Evolutionary conservation across 2,113 vertebrate genomes (phyloP), one percentile per base, ranked within the genome.

Genomic region (Hippocampus comes): DNA sequence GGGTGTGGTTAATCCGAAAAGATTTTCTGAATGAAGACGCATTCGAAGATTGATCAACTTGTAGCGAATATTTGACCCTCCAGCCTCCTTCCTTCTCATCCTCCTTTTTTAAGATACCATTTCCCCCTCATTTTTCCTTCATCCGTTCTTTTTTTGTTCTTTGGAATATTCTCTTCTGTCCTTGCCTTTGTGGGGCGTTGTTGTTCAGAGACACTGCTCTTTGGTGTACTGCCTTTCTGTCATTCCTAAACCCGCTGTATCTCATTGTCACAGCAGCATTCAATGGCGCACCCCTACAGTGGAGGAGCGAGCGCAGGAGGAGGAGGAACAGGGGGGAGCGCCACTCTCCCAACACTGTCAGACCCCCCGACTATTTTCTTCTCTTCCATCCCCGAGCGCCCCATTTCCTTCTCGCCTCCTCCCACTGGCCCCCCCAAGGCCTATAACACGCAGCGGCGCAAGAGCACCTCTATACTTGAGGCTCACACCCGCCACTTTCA

Each of bases 381-480:
- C 89, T 94, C 95, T 81, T 90, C 95, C 89, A 93, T 98, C 90
- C 95, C 95, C 38, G 95, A 98, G 87, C 94, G 95, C 82, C 96
- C 96, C 76, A 85, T 97, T 90, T 98, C 96, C 85, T 98, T 96
- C 90, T 98, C 97, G 1, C 97, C 97, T 78, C 97, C 97, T 34
- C 96, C 97, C 65, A 92, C 91, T 83, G 94, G 90, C 91, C 93
- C 95, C 72, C 95, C 95, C 71, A 97, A 96, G 91, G 91, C 93
- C 85, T 93, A 95, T 90, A 93, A 93, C 83, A 90, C 92, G 77
- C 96, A 98, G 88, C 94, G 97, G 14, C 95, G 97, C 90, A 98
- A 98, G 93, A 98, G 97, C 92, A 98, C 97, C 73, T 99, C 97
- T 81, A 94, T 97, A 91, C 91, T 99, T 78, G 97, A 99, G 93